Evolutionary conservation across 2,888 invertebrate species (phyloP).

Genomic region (Ochlodes sylvanus): DNA sequence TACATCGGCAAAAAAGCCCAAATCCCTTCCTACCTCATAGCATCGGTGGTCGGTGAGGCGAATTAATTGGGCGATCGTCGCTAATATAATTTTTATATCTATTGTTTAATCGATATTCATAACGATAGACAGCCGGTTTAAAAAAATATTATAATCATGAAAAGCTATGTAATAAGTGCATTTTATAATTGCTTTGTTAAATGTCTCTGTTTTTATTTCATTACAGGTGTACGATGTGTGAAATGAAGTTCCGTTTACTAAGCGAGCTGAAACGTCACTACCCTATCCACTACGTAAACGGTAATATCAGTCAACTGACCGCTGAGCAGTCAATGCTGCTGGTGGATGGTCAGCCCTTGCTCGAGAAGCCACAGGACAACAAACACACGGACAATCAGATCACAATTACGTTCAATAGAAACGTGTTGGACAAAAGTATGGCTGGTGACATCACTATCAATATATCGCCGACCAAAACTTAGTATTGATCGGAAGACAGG

Average conservation of each 20-base stretch:
- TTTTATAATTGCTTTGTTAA: too few species aligned
- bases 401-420: slow-evolving; percentile 64
- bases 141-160: too few species aligned
- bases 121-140: too few species aligned
- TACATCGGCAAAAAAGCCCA: too few species aligned
- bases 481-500: neutral
- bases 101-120: too few species aligned
- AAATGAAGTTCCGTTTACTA: slow-evolving; percentile 67
- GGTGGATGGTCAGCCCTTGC: neutral
- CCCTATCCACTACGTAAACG: slow-evolving; percentile 68
- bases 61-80: too few species aligned
- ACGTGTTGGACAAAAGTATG: slow-evolving; percentile 53
- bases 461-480: slow-evolving; percentile 48
- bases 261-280: slow-evolving; percentile 77
- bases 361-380: slow-evolving; percentile 31
- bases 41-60: too few species aligned
- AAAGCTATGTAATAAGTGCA: too few species aligned
- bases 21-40: too few species aligned
- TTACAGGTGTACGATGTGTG: slow-evolving; percentile 75
- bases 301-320: slow-evolving; percentile 15
- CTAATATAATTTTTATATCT: too few species aligned
- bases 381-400: slow-evolving; percentile 52
- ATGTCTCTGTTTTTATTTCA: neutral
- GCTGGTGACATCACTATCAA: slow-evolving; percentile 70
- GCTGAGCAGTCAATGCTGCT: neutral